Base-by-base conservation (phyloP, 2,888 invertebrate genomes). In the Operophtera brumata region DNA sequence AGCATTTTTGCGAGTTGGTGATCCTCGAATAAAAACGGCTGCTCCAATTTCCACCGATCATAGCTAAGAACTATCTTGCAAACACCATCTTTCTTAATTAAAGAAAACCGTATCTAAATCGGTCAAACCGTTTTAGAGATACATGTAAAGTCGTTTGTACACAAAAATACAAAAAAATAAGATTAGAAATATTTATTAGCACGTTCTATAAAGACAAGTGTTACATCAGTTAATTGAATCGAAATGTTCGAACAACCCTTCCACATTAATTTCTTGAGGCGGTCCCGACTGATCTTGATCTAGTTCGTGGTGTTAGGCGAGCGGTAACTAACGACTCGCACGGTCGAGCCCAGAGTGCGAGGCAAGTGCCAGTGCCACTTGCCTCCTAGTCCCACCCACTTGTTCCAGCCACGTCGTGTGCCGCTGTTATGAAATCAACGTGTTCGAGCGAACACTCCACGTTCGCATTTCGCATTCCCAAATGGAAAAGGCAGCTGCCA, bases 341-440 rank as follows among this genome's bases (percentile, higher is more conserved):
- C 30, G 58, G 47, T 50, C 53, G 54, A 61, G 58, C 56, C 49
- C 46, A 54, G 54, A 35, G 34, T 34, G 39, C 47, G 45, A 40
- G 51, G 51, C 46, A 39, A 49, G 51, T 36, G 80, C 59, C 47
- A 45, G 62, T 78, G 78, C 77, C 81, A 83, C 82, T 84, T 83
- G 82, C 85, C 82, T 82, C 82, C 80, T 82, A 77, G 49, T 41
- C 41, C 86, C 86, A 82, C 89, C 88, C 86, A 86, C 89, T 88
- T 86, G 86, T 86, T 85, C 78, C 85, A 84, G 81, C 75, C 81
- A 76, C 82, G 77, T 57, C 57, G 50, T 49, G 55, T 56, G 78
- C 78, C 80, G 52, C 81, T 85, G 88, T 89, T 88, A 88, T 90
- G 89, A 90, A 90, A 90, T 90, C 89, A 89, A 85, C 89, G 89